phyloP scores from a whole-genome alignment of 2,888 invertebrate genomes.

The Drymonia ruficornis region DNA sequence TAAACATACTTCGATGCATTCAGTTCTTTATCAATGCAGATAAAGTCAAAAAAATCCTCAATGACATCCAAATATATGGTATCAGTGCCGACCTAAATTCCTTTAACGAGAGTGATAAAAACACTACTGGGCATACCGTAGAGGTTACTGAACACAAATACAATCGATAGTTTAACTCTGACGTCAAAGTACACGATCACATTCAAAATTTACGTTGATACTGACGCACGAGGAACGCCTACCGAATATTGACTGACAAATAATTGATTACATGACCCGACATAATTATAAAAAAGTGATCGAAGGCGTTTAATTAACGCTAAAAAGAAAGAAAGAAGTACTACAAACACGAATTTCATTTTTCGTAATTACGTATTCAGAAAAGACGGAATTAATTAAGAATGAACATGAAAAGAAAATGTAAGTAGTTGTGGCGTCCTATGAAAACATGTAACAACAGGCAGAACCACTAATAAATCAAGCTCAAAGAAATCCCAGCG shows the following conservation, averaged over 20 bases:
- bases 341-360: too few species aligned
- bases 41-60: slow-evolving; percentile 16
- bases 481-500: too few species aligned
- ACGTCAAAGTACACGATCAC: slow-evolving; percentile 32
- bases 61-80: slow-evolving; percentile 16
- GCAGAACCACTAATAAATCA: too few species aligned
- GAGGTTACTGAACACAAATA: slow-evolving; percentile 15
- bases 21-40: slow-evolving; percentile 7
- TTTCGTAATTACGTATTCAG: too few species aligned
- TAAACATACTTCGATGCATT: slow-evolving; percentile 14
- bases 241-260: slow-evolving; percentile 8
- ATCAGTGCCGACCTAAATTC: slow-evolving; percentile 17
- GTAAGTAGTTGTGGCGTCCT: too few species aligned
- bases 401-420: too few species aligned
- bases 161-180: slow-evolving; percentile 26
- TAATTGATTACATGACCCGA: neutral
- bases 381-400: too few species aligned
- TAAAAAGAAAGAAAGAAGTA: too few species aligned
- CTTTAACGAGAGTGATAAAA: slow-evolving; percentile 9
- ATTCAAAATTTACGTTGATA: slow-evolving; percentile 21
- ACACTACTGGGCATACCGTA: slow-evolving; percentile 11
- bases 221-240: slow-evolving; percentile 10
- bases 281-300: neutral
- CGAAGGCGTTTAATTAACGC: neutral
- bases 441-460: too few species aligned